Percentiles rank a stretch among this genome's conserved stretches.
phyloP scores from a whole-genome alignment of 2,888 invertebrate genomes.

The Melieria omissa region DNA sequence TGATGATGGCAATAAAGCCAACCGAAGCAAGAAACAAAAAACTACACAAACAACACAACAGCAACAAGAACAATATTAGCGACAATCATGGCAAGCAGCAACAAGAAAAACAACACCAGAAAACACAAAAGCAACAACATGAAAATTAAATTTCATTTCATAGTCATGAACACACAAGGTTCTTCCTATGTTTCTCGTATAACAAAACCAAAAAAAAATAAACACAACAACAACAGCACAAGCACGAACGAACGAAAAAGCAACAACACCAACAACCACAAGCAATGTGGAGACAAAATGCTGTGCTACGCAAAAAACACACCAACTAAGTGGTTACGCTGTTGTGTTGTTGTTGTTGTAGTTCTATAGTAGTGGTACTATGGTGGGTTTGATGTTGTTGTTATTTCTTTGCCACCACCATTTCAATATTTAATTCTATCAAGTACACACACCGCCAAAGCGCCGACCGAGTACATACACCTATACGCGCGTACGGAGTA shows the following conservation, averaged over 20 bases:
- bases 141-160: slow-evolving; percentile 57
- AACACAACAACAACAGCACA: no score
- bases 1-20: no score
- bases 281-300: slow-evolving; percentile 21
- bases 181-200: slow-evolving; percentile 61
- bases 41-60: slow-evolving; percentile 5
- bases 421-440: slow-evolving; percentile 32
- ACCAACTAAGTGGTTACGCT: not conserved
- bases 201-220: no score
- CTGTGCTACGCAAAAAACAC: slow-evolving; percentile 31
- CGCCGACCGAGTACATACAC: slow-evolving; percentile 6
- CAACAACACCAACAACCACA: slow-evolving; percentile 6
- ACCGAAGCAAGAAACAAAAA: no score
- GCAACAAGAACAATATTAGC: slow-evolving; percentile 15
- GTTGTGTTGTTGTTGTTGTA: not conserved
- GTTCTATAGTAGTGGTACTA: not conserved
- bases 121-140: slow-evolving; percentile 40
- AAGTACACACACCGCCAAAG: slow-evolving; percentile 19
- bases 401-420: slow-evolving; percentile 8
- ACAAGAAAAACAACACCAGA: slow-evolving; percentile 40
- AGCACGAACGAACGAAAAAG: no score
- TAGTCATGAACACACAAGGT: slow-evolving; percentile 62
- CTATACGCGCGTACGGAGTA: not conserved
- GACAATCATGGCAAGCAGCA: slow-evolving; percentile 29
- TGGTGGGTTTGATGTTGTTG: slow-evolving; percentile 10